These are phyloP conservation scores for Syngnathus rostellatus DNA, from an alignment of 2,797 vertebrate species.

Conservation along the genomic window DNA sequence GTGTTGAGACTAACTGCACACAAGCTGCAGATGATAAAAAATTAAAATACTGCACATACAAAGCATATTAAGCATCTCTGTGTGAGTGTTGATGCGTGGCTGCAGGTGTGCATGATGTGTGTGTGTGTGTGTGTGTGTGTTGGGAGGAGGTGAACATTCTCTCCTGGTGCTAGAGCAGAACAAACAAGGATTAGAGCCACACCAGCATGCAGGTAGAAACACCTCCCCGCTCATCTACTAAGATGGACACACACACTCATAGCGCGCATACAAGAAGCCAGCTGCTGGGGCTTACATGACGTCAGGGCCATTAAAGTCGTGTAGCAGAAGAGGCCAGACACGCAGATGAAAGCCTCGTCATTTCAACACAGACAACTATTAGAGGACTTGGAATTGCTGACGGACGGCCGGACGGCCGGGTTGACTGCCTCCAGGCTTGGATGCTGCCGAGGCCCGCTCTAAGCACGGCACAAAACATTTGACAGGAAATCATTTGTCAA, in stretches of 20 bases:
- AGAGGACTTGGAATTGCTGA: slow-evolving; percentile 42
- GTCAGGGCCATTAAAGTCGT: slow-evolving; percentile 62
- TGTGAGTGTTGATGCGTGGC: neutral
- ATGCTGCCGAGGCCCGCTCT: slow-evolving; percentile 16
- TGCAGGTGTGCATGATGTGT: slow-evolving; percentile 44
- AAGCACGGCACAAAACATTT: slow-evolving; percentile 3
- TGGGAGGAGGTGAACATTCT: slow-evolving; percentile 44
- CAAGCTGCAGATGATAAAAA: no score
- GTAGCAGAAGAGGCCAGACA: slow-evolving; percentile 51
- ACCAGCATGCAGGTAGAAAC: slow-evolving; percentile 63
- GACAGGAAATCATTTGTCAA: neutral
- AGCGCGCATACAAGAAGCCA: slow-evolving; percentile 35
- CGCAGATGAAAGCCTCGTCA: slow-evolving; percentile 60
- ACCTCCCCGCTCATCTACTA: slow-evolving; percentile 38
- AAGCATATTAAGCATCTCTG: neutral
- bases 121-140: slow-evolving; percentile 15
- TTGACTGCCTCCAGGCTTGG: slow-evolving; percentile 30
- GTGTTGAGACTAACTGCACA: no score
- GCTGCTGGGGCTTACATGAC: slow-evolving; percentile 62
- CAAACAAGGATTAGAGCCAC: slow-evolving; percentile 65
- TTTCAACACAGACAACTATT: slow-evolving; percentile 46
- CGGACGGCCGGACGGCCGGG: slow-evolving; percentile 49
- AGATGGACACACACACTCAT: slow-evolving; percentile 21
- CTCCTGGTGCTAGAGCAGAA: slow-evolving; percentile 61
- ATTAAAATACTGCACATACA: no score